These are phyloP conservation scores for Ditylenchus weischeri DNA, from an alignment of 2,888 invertebrate genomes.

Conservation along the genomic window DNA sequence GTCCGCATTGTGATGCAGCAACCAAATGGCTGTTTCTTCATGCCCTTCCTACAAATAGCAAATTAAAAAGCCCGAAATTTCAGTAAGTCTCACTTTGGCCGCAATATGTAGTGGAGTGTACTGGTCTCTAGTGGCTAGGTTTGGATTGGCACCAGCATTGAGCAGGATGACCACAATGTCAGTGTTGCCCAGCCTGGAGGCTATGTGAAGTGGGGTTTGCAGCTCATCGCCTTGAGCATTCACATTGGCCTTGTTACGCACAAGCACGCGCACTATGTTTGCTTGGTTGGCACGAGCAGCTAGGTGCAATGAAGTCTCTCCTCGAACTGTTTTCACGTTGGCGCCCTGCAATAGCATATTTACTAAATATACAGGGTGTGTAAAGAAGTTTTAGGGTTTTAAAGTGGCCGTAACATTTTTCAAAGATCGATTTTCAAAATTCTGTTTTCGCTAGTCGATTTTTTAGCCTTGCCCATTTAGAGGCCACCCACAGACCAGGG, in stretches of 20 bases:
- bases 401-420: too few species aligned
- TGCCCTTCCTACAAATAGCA: too few species aligned
- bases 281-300: slow-evolving; percentile 98
- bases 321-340: slow-evolving; percentile 93
- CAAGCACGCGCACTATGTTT: slow-evolving; percentile 93
- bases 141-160: slow-evolving; percentile 81
- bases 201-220: slow-evolving; percentile 96
- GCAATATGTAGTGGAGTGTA: slow-evolving; percentile 97
- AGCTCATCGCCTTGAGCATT: slow-evolving; percentile 70
- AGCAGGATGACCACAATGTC: slow-evolving; percentile 92
- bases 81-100: too few species aligned
- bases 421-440: too few species aligned
- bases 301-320: slow-evolving; percentile 91
- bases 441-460: too few species aligned
- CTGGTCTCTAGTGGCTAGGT: slow-evolving; percentile 90
- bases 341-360: slow-evolving; percentile 75
- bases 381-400: too few species aligned
- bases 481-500: too few species aligned
- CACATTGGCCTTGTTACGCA: slow-evolving; percentile 87
- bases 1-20: slow-evolving; percentile 91
- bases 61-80: too few species aligned
- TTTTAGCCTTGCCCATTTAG: too few species aligned
- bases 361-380: too few species aligned
- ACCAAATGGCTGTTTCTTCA: slow-evolving; percentile 75
- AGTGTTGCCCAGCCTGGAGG: slow-evolving; percentile 85